Evolutionary conservation across 2,888 invertebrate genomes (phyloP), one percentile per base, ranked within the genome.

Genomic region (Endomychus coccineus): DNA sequence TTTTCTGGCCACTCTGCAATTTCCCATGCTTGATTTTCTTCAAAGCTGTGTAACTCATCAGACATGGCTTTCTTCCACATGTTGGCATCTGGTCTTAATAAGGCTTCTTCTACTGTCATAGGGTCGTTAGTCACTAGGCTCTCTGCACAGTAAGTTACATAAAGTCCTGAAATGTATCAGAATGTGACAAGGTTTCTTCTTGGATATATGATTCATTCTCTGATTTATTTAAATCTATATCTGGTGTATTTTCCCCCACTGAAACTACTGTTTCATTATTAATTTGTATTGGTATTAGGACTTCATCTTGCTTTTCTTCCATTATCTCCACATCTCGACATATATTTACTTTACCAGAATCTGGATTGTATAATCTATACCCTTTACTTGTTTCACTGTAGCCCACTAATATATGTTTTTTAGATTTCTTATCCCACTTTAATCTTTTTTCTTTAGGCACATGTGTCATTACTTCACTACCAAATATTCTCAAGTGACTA

Each of bases 391-490:
- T 38, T 22, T 44, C 46, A 10, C 38, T 28, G 27, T 40, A 44
- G 9, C 42, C 44, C 3, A 38, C 35, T 16, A 44, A 38, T 16
- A 42, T 23, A 22, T 34, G 22, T 21, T 32, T 22, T 16, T 16
- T 25, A 2, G 55, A 34, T 30, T 59, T 57, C 15, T 48, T 40
- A 28, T 55, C 52, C 50, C 48, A 54, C 39, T 58, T 62, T 22
- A 36, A 24, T 19, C 56, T 40, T 33, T 49, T 56, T 37, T 50
- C 49, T 36, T 59, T 58, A 2, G 54, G 54, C 12, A 56, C 39
- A 30, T 56, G 52, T 4, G 49, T 49, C 51, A 55, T 50, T 3
- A 42, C 57, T 13, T 27, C 33, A 28, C 52, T 54, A 16, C 51
- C 56, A 50, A 59, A 60, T 14, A 54, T 36, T 45, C 45, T 37